Base-by-base conservation (phyloP, 2,797 vertebrate genomes). In the Amphiprion clarkii region DNA sequence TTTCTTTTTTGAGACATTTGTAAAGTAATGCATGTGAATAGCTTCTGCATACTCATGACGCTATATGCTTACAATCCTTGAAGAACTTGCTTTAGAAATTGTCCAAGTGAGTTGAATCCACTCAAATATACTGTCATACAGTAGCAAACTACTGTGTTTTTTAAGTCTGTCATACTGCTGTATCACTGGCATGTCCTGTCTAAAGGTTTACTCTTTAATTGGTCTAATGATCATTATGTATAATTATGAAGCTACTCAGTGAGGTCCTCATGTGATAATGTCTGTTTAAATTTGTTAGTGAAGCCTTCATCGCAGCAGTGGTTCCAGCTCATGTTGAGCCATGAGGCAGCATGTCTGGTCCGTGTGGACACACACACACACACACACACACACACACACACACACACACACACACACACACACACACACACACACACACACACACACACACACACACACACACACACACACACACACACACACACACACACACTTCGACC, bases 191-290 rank as follows among this genome's bases (percentile, higher is more conserved):
- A 71, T 71, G 49, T 55, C 67, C 60, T 2, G 68, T 84, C 72
- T 76, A 59, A 87, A 72, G 59, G 62, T 73, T 57, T 55, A 52
- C 69, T 64, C 77, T 75, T 51, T 84, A 89, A 89, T 83, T 86
- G 84, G 23, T 75, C 78, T 87, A 84, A 93, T 89, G 85, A 82
- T 61, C 57, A 48, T 67, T 66, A 23, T 54, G 77, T 74, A 31
- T 85, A 73, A 81, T 91, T 83, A 86, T 66, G 68, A 78, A 86
- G 78, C 71, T 31, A 10, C 62, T 84, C 70, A 84, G 65, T 77
- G 60, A 73, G 78, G 69, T 67, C 67, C 86, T 87, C 72, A 49
- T 84, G 85, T 83, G 78, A 86, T 92, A 87, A 85, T 82, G 78
- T 81, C 81, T 66, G 49, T 52, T 81, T 74, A 82, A 81, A 89